A percentile compares a stretch with the other conserved stretches of the same genome.
These are phyloP conservation scores for Coreius guichenoti DNA, from an alignment of 2,797 vertebrate species.

Conservation along the genomic window DNA sequence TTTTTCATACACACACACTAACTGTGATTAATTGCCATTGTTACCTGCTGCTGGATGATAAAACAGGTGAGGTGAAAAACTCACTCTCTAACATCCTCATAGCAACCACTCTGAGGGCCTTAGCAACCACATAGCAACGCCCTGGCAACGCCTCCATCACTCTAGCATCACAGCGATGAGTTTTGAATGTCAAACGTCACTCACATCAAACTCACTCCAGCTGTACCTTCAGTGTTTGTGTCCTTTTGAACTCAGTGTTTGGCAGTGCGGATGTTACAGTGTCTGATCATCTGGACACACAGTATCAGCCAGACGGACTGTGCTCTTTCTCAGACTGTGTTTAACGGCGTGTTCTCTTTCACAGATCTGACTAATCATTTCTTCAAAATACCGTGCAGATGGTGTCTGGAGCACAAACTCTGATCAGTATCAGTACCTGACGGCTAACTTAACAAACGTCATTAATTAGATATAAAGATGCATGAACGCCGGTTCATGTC, in stretches of 20 bases:
- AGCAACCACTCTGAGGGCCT: not conserved
- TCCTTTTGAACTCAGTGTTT: not conserved
- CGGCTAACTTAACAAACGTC: not conserved
- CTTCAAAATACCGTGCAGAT: not conserved
- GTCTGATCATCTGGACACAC: not conserved
- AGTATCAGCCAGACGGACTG: not conserved
- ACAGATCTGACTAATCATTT: not conserved
- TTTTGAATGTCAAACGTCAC: not conserved
- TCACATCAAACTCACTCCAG: not conserved
- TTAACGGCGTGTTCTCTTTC: not conserved
- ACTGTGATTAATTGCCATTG: not conserved
- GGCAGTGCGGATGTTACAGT: not conserved
- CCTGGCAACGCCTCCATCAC: not conserved
- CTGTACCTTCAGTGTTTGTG: not conserved
- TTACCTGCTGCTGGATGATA: not conserved
- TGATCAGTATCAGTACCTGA: not conserved
- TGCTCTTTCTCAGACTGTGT: not conserved
- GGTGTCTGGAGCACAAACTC: not conserved
- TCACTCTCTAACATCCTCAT: not conserved
- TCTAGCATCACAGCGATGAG: no score
- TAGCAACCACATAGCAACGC: not conserved
- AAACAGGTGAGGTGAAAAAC: not conserved
- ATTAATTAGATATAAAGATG: not conserved
- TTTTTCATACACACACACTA: no score
- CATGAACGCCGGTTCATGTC: not conserved